A percentile compares a stretch with the other conserved stretches of the same genome.
These are phyloP conservation scores for Tenthredo livida DNA, from an alignment of 2,888 invertebrate genomes.

Conservation along the genomic window DNA sequence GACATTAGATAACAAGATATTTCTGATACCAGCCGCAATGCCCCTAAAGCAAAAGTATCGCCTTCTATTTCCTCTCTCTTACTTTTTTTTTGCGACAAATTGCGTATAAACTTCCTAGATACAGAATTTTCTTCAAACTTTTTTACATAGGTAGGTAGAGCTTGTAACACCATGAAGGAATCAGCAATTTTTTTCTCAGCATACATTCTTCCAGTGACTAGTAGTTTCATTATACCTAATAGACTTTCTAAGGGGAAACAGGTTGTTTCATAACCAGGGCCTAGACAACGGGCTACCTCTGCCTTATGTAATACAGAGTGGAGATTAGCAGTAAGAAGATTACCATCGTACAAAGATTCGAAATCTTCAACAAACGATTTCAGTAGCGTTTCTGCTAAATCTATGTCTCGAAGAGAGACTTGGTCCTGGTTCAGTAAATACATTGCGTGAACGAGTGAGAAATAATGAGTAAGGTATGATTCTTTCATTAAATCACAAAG, in stretches of 20 bases:
- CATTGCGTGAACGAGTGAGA: background rate
- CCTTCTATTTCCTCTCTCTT: conserved; percentile 27
- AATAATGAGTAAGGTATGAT: conserved; percentile 14
- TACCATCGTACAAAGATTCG: background rate
- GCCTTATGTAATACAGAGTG: conserved; percentile 15
- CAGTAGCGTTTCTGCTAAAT: conserved; percentile 9
- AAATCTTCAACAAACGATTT: background rate
- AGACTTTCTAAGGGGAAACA: conserved; percentile 17
- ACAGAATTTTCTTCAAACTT: background rate
- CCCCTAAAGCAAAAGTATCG: background rate
- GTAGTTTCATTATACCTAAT: conserved; percentile 23
- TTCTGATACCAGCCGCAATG: background rate
- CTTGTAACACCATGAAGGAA: background rate
- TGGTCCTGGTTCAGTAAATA: conserved; percentile 12
- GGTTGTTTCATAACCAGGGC: conserved; percentile 23
- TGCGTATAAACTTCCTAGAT: background rate
- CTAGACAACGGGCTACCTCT: conserved; percentile 8
- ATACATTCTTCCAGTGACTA: conserved; percentile 20
- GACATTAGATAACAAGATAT: conserved; percentile 31
- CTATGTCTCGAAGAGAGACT: background rate
- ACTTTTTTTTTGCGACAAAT: conserved; percentile 22
- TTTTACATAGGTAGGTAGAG: background rate
- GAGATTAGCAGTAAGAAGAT: conserved; percentile 25
- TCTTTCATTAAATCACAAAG: conserved; percentile 15
- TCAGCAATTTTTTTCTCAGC: conserved; percentile 33